These are phyloP conservation scores for Fukomys damarensis DNA, from an alignment of 2,113 vertebrate species.

Conservation along the genomic window DNA sequence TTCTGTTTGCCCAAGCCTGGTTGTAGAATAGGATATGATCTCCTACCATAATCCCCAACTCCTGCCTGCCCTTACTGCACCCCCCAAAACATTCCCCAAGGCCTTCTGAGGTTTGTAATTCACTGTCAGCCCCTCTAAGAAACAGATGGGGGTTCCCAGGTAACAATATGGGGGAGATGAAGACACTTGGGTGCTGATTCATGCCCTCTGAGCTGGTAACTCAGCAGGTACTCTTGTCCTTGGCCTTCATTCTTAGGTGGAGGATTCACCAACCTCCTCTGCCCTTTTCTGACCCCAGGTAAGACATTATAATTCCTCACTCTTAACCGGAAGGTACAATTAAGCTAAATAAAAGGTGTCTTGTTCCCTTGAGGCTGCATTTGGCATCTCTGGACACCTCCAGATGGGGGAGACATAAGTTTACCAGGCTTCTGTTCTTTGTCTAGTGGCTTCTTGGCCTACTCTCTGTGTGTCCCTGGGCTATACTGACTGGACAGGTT, in stretches of 20 bases:
- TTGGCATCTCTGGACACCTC: conserved; percentile 45
- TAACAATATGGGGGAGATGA: not conserved
- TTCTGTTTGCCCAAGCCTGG: not conserved
- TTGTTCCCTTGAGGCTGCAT: conserved; percentile 14
- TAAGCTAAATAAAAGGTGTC: conserved; percentile 50
- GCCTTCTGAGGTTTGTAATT: conserved; percentile 34
- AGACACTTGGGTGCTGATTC: not conserved
- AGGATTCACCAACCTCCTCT: not conserved
- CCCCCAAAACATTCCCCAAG: not conserved
- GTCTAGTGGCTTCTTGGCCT: conserved; percentile 51
- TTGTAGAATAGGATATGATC: not conserved
- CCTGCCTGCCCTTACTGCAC: not conserved
- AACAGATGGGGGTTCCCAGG: not conserved
- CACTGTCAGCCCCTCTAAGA: conserved; percentile 21
- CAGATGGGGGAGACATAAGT: not conserved
- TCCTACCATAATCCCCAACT: not conserved
- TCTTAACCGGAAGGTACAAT: conserved; percentile 33
- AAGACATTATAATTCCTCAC: conserved; percentile 44
- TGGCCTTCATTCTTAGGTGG: conserved; percentile 23
- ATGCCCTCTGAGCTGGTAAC: not conserved
- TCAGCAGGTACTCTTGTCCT: not conserved
- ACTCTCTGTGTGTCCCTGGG: conserved; percentile 27
- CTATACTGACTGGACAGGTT: not conserved
- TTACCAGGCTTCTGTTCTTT: conserved; percentile 54
- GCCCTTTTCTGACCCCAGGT: conserved; percentile 5